phyloP scores from a whole-genome alignment of 2,888 invertebrate species.

The Blera fallax region DNA sequence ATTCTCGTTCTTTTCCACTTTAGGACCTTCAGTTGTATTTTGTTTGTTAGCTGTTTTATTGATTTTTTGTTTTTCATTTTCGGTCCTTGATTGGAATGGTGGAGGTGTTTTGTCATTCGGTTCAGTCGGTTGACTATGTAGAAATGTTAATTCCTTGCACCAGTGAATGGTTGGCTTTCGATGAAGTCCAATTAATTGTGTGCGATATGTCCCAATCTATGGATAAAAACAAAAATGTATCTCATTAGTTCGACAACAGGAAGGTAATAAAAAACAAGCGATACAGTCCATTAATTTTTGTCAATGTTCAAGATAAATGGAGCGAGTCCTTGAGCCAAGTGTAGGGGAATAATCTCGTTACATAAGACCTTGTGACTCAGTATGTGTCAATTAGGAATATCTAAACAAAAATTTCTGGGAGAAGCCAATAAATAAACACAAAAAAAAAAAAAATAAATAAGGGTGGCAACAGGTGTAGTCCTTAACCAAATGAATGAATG shows the following conservation, averaged over 20 bases:
- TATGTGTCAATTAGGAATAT: neutral
- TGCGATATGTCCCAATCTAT: constrained; percentile 79
- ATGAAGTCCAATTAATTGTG: constrained; percentile 77
- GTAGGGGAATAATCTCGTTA: too few species aligned
- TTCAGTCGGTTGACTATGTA: constrained; percentile 74
- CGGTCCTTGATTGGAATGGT: constrained; percentile 36
- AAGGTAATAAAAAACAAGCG: neutral
- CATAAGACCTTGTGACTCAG: too few species aligned
- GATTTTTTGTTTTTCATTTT: constrained; percentile 34
- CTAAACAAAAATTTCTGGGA: neutral
- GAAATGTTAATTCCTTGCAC: constrained; percentile 80
- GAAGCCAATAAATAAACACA: neutral
- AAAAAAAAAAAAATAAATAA: neutral
- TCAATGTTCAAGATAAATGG: too few species aligned
- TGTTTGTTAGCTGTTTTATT: constrained; percentile 37
- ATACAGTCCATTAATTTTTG: neutral
- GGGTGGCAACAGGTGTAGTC: neutral
- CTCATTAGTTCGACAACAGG: neutral
- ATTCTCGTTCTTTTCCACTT: constrained; percentile 29
- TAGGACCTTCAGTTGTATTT: constrained; percentile 38
- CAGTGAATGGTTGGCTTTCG: constrained; percentile 80
- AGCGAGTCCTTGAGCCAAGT: too few species aligned
- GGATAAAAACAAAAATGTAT: constrained; percentile 13
- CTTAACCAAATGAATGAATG: neutral
- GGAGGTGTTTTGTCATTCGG: constrained; percentile 38